Evolutionary conservation across 2,797 vertebrate genomes (phyloP), one percentile per base, ranked within the genome.

Genomic region (Brachymystax lenok): DNA sequence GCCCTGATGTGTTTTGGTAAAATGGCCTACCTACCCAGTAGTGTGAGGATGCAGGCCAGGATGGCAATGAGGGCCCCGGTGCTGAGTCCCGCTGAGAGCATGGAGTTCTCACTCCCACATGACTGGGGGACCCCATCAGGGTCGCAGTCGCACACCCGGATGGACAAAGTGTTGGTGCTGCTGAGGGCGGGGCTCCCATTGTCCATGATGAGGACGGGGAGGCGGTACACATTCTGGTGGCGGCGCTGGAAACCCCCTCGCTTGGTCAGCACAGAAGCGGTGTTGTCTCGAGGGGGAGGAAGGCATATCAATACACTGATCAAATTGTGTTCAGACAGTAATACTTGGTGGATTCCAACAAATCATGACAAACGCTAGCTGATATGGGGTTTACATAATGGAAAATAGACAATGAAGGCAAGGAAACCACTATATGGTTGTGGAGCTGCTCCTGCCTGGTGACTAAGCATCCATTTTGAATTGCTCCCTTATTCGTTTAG

Each of bases 121-220:
- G 95, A 95, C 86, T 96, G 95, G 28, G 95, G 95, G 7, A 92
- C 75, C 0, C 96, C 96, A 0, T 96, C 94, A 0, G 89, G 83
- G 30, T 96, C 95, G 61, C 96, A 97, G 59, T 96, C 94, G 40
- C 96, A 97, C 68, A 97, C 96, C 4, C 95, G 92, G 82, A 97
- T 96, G 74, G 95, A 96, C 51, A 96, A 93, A 0, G 95, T 96
- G 70, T 96, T 96, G 78, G 96, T 97, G 88, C 96, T 97, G 82
- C 96, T 96, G 7, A 96, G 93, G 0, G 95, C 94, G 13, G 96
- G 96, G 1, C 92, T 94, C 10, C 96, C 96, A 0, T 94, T 96
- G 92, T 97, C 96, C 85, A 95, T 93, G 28, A 97, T 96, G 87
- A 96, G 94, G 85, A 96, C 89, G 0, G 96, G 96, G 83, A 97